Evolutionary conservation across 2,797 vertebrate genomes (phyloP).

Genomic region (Lophotriccus pileatus): DNA sequence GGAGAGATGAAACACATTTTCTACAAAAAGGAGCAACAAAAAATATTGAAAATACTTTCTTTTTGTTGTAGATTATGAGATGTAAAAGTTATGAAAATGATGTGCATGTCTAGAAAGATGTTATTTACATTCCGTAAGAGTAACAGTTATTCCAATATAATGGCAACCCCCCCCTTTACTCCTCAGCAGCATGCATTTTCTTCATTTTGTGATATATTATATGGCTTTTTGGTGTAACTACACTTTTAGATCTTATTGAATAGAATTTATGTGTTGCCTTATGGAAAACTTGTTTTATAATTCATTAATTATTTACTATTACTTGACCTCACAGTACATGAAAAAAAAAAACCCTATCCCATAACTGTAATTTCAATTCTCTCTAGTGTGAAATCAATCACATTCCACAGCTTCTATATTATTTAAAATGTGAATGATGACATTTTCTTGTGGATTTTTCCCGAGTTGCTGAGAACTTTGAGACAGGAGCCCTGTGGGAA

Average conservation of each 20-base stretch:
- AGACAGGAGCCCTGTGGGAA: background rate
- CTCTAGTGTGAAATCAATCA: constrained; percentile 52
- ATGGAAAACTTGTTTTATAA: constrained; percentile 58
- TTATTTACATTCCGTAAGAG: background rate
- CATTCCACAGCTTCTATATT: constrained; percentile 47
- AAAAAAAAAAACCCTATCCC: constrained; percentile 24
- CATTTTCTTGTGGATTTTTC: background rate
- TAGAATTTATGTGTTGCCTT: constrained; percentile 45
- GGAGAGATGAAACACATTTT: background rate
- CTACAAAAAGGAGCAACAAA: background rate
- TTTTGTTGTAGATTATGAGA: background rate
- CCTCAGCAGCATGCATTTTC: background rate
- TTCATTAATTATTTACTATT: constrained; percentile 67
- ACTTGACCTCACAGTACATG: constrained; percentile 52
- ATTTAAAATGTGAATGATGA: constrained; percentile 44
- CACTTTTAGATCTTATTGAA: constrained; percentile 14
- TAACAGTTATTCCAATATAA: background rate
- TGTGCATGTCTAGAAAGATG: background rate
- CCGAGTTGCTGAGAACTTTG: background rate
- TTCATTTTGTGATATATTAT: constrained; percentile 9
- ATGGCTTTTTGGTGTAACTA: constrained; percentile 40
- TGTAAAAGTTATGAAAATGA: background rate
- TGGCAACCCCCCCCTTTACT: background rate
- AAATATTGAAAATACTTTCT: background rate
- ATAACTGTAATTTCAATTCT: constrained; percentile 42